Evolutionary conservation across 92 coral and sea anemone genomes (phyloP), one percentile per base, ranked within the genome.

Genomic region (Bergia puertoricense): DNA sequence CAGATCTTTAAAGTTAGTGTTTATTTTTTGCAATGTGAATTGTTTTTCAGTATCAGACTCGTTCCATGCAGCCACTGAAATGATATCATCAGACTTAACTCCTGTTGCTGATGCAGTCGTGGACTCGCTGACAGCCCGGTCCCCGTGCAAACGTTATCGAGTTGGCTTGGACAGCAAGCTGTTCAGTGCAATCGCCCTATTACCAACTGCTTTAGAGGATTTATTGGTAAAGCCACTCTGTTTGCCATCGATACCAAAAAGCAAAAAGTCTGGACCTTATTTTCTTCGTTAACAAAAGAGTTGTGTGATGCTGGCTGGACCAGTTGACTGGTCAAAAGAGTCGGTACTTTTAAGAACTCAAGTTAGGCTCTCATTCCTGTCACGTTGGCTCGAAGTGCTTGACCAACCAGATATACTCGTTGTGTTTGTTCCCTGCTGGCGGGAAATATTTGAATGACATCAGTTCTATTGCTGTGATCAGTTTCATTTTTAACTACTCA

Each of bases 101-200:
- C 84, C 74, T 57, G 93, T 91, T 22, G 45, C 76, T 10, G 91
- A 82, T 37, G 93, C 93, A 38, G 76, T 91, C 2, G 23, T 91
- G 22, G 88, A 91, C 86, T 90, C 91, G n/a, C 79, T 91, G 81
- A 88, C 89, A 42, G 88, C 89, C 71, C 54, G 41, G 44, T 59
- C 76, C 51, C 93, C 93, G 0, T 38, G 75, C 71, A 39, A 76
- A 11, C 93, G 93, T 4, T 91, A 91, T 81, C 77, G 67, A 46
- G 80, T 91, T 44, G 93, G 93, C 46, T 57, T 85, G 79, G 93
- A 91, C 44, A 89, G 90, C 38, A 82, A 82, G 30, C 77, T 88
- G 59, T 85, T 85, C 30, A 76, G 45, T 9, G 43, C 48, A 0
- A 38, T 85, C 3, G 81, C 81, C 4, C 38, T 73, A 4, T 65